Percentiles rank a stretch among this genome's conserved stretches.
These are phyloP conservation scores for Arctocebus calabarensis DNA, from an alignment of 2,797 vertebrate genomes.

Conservation along the genomic window DNA sequence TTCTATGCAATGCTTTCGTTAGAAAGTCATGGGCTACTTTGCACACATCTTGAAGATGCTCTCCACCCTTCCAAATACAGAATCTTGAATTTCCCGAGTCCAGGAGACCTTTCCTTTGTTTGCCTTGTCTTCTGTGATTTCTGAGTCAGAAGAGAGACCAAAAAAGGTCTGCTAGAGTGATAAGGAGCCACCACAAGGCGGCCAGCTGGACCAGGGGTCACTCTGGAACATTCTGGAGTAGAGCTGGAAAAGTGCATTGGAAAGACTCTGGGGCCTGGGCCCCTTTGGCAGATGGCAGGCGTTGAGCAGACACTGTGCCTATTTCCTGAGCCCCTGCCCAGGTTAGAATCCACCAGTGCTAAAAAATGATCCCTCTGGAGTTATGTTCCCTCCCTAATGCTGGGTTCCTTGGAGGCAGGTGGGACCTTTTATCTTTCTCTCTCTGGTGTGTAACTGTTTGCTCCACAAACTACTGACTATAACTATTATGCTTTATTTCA, in stretches of 20 bases:
- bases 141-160: background rate
- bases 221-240: background rate
- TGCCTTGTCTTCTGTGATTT: background rate
- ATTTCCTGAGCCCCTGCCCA: background rate
- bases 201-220: background rate
- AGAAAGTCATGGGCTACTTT: conserved; percentile 51
- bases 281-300: background rate
- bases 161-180: background rate
- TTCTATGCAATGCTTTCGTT: conserved; percentile 55
- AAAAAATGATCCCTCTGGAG: background rate
- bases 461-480: background rate
- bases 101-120: background rate
- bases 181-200: background rate
- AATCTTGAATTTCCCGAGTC: background rate
- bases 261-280: no score
- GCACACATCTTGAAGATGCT: background rate
- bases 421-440: background rate
- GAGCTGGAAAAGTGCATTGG: background rate
- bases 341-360: background rate
- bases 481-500: background rate
- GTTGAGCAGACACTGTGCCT: background rate
- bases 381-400: background rate
- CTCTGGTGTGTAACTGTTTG: background rate
- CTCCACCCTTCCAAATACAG: background rate
- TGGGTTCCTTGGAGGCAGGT: background rate